These are phyloP conservation scores for Tetrapedia diversipes DNA, from an alignment of 2,888 invertebrate species.

Conservation along the genomic window DNA sequence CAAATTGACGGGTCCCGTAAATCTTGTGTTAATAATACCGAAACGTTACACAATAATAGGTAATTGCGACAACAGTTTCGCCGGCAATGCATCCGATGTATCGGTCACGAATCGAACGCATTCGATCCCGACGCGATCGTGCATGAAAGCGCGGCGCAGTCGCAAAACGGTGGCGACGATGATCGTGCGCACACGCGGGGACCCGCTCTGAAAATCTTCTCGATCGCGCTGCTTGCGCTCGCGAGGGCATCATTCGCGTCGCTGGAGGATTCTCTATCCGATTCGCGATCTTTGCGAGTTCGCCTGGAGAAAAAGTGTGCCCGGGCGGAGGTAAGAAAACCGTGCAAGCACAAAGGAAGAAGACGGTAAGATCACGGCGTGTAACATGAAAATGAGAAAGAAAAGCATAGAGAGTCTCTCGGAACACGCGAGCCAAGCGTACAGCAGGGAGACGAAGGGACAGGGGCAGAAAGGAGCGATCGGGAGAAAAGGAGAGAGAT, in stretches of 20 bases:
- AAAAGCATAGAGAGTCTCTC: constrained; percentile 25
- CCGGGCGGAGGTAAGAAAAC: constrained; percentile 48
- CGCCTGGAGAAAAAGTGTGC: constrained; percentile 40
- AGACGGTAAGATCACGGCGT: constrained; percentile 30
- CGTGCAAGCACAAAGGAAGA: constrained; percentile 35
- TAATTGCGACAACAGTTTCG: background rate
- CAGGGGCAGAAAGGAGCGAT: background rate
- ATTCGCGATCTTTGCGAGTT: constrained; percentile 47
- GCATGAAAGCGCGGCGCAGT: no score
- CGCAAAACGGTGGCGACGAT: no score
- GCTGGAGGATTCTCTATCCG: constrained; percentile 42
- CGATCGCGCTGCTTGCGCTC: constrained; percentile 12
- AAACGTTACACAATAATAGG: constrained; percentile 14
- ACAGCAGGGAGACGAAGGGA: background rate
- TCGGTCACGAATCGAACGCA: constrained; percentile 24
- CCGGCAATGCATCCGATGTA: background rate
- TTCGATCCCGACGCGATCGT: background rate
- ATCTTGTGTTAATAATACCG: no score
- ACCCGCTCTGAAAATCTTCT: constrained; percentile 1
- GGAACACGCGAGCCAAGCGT: constrained; percentile 30
- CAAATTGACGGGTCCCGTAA: no score
- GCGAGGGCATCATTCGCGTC: constrained; percentile 42
- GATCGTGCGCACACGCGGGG: no score
- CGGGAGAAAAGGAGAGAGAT: constrained; percentile 16
- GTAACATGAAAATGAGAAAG: constrained; percentile 38